Percentiles rank a stretch among this genome's conserved stretches.
Evolutionary conservation across 2,888 invertebrate species (phyloP).

Genomic region (Psococerastis gibbosa): DNA sequence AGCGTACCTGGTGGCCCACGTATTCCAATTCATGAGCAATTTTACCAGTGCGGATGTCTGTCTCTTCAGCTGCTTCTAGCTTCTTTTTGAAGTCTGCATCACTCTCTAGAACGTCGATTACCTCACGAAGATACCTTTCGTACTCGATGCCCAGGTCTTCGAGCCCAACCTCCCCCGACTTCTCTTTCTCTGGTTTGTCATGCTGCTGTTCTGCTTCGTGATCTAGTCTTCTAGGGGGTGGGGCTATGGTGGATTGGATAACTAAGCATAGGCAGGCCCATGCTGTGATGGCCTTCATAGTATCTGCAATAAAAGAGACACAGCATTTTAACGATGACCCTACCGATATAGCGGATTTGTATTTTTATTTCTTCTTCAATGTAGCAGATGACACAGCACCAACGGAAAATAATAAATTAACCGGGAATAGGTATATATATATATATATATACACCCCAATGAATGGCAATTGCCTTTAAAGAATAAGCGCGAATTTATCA

Average conservation of each 20-base stretch:
- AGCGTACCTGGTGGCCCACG: conserved; percentile 71
- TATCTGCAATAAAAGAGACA: too few species aligned
- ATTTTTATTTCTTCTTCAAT: too few species aligned
- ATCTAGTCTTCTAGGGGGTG: neutral
- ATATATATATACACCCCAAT: too few species aligned
- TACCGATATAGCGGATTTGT: too few species aligned
- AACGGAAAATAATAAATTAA: too few species aligned
- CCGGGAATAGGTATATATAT: too few species aligned
- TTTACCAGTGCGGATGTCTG: conserved; percentile 73
- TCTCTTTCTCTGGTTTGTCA: neutral
- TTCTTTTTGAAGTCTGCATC: conserved; percentile 69
- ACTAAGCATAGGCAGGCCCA: neutral
- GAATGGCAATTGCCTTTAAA: too few species aligned
- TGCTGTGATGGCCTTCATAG: neutral
- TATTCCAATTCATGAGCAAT: conserved; percentile 81
- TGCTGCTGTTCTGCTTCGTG: neutral
- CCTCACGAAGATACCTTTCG: conserved; percentile 73
- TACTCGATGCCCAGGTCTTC: conserved; percentile 42
- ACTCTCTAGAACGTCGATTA: conserved; percentile 73
- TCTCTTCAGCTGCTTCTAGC: conserved; percentile 59
- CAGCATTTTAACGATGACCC: too few species aligned
- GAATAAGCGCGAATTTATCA: too few species aligned
- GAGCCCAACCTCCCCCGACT: conserved; percentile 5
- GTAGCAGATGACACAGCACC: too few species aligned
- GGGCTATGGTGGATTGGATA: neutral